Evolutionary conservation across 2,888 invertebrate genomes (phyloP).

Genomic region (Rugalucina vietnamica): DNA sequence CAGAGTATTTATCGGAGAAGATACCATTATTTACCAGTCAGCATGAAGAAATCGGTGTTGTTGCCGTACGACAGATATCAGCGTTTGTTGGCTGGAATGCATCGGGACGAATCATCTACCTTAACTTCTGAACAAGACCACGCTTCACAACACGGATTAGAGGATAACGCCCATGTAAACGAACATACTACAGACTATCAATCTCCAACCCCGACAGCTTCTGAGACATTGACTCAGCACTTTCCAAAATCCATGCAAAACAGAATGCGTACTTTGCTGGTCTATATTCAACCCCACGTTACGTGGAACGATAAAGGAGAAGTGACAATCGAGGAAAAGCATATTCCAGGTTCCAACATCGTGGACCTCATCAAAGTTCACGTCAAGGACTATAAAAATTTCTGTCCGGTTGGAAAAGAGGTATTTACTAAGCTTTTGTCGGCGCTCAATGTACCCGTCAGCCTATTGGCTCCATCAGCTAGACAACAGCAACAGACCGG

Average conservation of each 20-base stretch:
- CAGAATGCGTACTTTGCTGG: not conserved
- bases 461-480: not conserved
- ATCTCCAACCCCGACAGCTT: too few relatives aligned
- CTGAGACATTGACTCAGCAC: not conserved
- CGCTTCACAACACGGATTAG: too few relatives aligned
- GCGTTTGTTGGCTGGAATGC: not conserved
- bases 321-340: not conserved
- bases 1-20: not conserved
- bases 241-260: conserved; percentile 1
- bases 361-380: conserved; percentile 13
- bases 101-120: too few relatives aligned
- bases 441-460: not conserved
- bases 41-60: conserved; percentile 38
- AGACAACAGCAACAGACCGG: not conserved
- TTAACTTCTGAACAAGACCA: too few relatives aligned
- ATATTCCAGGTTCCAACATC: conserved; percentile 5
- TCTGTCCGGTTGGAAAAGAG: not conserved
- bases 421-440: not conserved
- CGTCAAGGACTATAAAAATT: conserved; percentile 15
- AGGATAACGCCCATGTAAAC: too few relatives aligned
- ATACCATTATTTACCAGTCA: conserved; percentile 11
- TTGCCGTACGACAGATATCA: conserved; percentile 19
- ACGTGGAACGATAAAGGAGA: conserved; percentile 15
- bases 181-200: too few relatives aligned
- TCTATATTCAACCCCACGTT: not conserved